Conservation (phyloP, 2,888 invertebrate species). For the Acleris cristana region DNA sequence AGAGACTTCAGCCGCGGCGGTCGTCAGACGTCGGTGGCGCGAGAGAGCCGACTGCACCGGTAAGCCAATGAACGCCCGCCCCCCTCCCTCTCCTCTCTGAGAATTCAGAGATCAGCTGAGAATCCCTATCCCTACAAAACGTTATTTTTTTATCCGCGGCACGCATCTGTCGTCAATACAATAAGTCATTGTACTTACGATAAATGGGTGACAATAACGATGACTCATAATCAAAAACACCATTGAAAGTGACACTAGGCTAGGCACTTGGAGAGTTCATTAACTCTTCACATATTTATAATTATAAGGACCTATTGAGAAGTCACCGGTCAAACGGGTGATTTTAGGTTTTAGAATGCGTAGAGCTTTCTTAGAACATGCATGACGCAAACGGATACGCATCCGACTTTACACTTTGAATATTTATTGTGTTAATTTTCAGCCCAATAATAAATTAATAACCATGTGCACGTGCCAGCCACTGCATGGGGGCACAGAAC, state of each 20-base stretch:
- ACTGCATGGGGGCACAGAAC: slow-evolving; percentile 27
- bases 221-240: slow-evolving; percentile 24
- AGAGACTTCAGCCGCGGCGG: slow-evolving; percentile 17
- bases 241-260: slow-evolving; percentile 4
- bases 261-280: slow-evolving; percentile 16
- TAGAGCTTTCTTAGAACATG: neutral
- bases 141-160: slow-evolving; percentile 26
- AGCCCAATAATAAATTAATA: slow-evolving; percentile 25
- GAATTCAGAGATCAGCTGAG: slow-evolving; percentile 59
- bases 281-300: neutral
- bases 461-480: slow-evolving; percentile 18
- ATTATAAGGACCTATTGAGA: neutral
- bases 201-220: slow-evolving; percentile 24
- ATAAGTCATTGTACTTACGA: slow-evolving; percentile 33
- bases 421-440: slow-evolving; percentile 20
- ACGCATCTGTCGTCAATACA: slow-evolving; percentile 37
- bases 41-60: slow-evolving; percentile 60
- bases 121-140: slow-evolving; percentile 40
- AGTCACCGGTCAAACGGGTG: neutral
- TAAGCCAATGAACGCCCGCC: slow-evolving; percentile 45
- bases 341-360: neutral
- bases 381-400: neutral
- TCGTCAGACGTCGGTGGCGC: slow-evolving; percentile 59
- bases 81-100: slow-evolving; percentile 49
- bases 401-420: slow-evolving; percentile 13